phyloP scores from a whole-genome alignment of 1,140 invertebrate species.

The Notospermus geniculatus region DNA sequence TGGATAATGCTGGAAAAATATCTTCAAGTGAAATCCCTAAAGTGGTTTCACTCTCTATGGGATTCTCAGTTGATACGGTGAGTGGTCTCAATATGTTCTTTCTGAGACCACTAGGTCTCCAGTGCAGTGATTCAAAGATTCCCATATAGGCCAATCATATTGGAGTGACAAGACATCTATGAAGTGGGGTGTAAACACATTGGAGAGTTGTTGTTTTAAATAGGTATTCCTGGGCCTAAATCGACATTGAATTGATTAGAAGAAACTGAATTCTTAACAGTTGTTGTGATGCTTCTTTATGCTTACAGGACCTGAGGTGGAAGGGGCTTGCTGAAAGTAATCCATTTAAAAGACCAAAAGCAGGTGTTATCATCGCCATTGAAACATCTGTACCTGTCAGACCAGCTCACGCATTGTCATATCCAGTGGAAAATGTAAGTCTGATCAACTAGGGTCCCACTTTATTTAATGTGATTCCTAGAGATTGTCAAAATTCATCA shows the following conservation, averaged over 20 bases:
- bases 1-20: constrained; percentile 31
- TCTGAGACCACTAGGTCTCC: no score
- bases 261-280: no score
- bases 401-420: constrained; percentile 33
- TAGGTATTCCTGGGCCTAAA: no score
- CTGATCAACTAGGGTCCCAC: background rate
- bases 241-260: no score
- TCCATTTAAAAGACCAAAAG: constrained; percentile 75
- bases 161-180: no score
- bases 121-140: no score
- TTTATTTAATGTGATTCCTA: constrained; percentile 4
- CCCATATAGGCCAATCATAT: no score
- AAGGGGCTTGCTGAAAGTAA: constrained; percentile 67
- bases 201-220: no score
- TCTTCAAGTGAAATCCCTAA: constrained; percentile 41
- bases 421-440: constrained; percentile 42
- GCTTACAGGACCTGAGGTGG: constrained; percentile 67
- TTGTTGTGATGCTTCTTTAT: constrained; percentile 13
- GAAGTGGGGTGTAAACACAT: no score
- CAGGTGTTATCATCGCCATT: constrained; percentile 67
- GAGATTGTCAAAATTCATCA: no score
- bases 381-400: constrained; percentile 18
- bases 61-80: constrained; percentile 32
- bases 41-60: constrained; percentile 39
- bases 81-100: constrained; percentile 14